Base-by-base conservation (phyloP, 2,888 invertebrate genomes). In the Nymphalis urticae region DNA sequence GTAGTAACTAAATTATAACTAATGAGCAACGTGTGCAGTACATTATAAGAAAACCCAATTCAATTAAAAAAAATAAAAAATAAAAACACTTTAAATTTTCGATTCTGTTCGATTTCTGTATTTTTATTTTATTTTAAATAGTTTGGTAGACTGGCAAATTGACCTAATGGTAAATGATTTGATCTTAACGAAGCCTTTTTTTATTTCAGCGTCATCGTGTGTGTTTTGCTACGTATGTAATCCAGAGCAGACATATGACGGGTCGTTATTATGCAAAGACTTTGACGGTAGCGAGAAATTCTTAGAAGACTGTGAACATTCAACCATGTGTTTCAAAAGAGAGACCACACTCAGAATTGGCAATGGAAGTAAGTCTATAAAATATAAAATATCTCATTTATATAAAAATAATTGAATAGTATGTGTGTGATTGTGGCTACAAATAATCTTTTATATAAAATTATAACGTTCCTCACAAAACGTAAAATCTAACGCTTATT, bases 301-400 rank as follows among this genome's bases (percentile, higher is more conserved):
- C 84, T 88, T 95, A 71, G 91, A 93, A 0, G 93, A 95, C 60
- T 97, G 97, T 82, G 94, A 95, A 6, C 94, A 93, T 75, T 97
- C 97, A 0, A 96, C 96, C 21, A 95, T 96, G 91, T 97, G 97
- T 81, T 94, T 95, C 85, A 97, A 97, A 84, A 94, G 93, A 79
- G 93, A 94, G 48, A 94, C 93, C 56, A 91, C 92, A 24, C 89
- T 94, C 48, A 85, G 94, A 66, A 89, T 95, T 72, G 93, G 94
- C 64, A 94, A 94, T 76, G 95, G 95, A 85, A 85, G 95, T 95
- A 85, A 93, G 94, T 89, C 62, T 32, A 51, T 60, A 54, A 62
- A 48, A 24, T 53, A 19, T 54, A 19, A 62, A 36, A 47, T 61
- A 42, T 42, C 10, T 4, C 4, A 47, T 9, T 53, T n/a, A 53